Base-by-base conservation (phyloP, 2,888 invertebrate genomes). In the Brachycybe producta region DNA sequence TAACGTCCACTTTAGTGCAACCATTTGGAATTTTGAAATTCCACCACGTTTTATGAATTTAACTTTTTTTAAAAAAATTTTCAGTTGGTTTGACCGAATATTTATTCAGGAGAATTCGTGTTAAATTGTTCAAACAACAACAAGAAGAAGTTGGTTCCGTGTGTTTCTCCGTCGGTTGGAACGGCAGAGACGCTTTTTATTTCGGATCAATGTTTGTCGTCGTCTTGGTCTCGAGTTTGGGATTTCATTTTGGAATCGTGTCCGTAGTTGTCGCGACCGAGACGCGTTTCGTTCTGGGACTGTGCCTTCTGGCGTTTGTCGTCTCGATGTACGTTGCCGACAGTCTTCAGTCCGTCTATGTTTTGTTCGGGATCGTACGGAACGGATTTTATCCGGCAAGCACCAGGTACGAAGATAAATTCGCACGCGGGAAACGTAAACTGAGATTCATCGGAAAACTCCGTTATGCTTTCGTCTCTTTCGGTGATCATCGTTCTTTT, bases 81-180 rank as follows among this genome's bases (percentile, higher is more conserved):
- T n/a, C n/a, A n/a, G n/a, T n/a, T n/a, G n/a, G n/a, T n/a, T n/a
- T n/a, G n/a, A n/a, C n/a, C n/a, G n/a, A n/a, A n/a, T n/a, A n/a
- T n/a, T n/a, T n/a, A n/a, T n/a, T n/a, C n/a, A n/a, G n/a, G n/a
- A n/a, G n/a, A n/a, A n/a, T n/a, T n/a, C n/a, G n/a, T n/a, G n/a
- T n/a, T n/a, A n/a, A n/a, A n/a, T n/a, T n/a, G n/a, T n/a, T n/a
- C n/a, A n/a, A n/a, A n/a, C n/a, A n/a, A n/a, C n/a, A n/a, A n/a
- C n/a, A n/a, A n/a, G n/a, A n/a, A n/a, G n/a, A n/a, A n/a, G n/a
- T 50, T 19, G 15, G n/a, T 7, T 15, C 44, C 3, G 43, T 43
- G 50, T 17, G 21, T 36, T 19, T 8, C 13, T 7, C 32, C 28
- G 50, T 45, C 19, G 41, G 7, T 23, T 47, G 47, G 47, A 23